Evolutionary conservation across 2,797 vertebrate species (phyloP), one percentile per base, ranked within the genome.

Genomic region (Margarornis squamiger): DNA sequence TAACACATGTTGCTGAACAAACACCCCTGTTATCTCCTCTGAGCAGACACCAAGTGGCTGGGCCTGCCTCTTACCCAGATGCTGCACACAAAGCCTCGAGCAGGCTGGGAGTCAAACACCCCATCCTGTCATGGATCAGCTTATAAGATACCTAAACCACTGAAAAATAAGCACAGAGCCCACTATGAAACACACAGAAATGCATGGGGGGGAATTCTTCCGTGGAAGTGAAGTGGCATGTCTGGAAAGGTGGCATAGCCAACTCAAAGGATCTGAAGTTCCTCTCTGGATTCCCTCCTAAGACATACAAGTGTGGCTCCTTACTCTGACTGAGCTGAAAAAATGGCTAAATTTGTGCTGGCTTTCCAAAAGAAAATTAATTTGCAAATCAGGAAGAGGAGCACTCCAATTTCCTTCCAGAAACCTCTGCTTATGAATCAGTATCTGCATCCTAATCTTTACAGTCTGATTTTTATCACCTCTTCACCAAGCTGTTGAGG

Each of bases 11-110:
- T 82, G 41, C 63, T 92, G 39, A 45, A 61, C 68, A 71, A 90
- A 71, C 71, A 92, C 38, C 79, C 66, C n/a, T 6, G 48, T 86
- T 96, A 96, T 96, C 94, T 95, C 61, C 68, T 34, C 29, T 41
- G 39, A 83, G 82, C 95, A 96, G 88, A 34, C 82, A 51, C 90
- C 29, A 39, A 77, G 75, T 36, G 77, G 68, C 88, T 71, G 88
- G 59, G 86, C 63, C 74, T 92, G 86, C 36, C 78, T 66, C 90
- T 34, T 65, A 48, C 29, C 81, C 78, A 73, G n/a, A 36, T 57
- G 51, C 48, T 86, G 67, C 84, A 74, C 17, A 92, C 92, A 94
- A 86, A 95, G 88, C 67, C 71, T 73, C 54, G 9, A 23, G 74
- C 84, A 93, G 89, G 66, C 36, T 51, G 68, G 36, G 57, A 90